phyloP scores from a whole-genome alignment of 2,888 invertebrate species.

The Sacculina carcini region DNA sequence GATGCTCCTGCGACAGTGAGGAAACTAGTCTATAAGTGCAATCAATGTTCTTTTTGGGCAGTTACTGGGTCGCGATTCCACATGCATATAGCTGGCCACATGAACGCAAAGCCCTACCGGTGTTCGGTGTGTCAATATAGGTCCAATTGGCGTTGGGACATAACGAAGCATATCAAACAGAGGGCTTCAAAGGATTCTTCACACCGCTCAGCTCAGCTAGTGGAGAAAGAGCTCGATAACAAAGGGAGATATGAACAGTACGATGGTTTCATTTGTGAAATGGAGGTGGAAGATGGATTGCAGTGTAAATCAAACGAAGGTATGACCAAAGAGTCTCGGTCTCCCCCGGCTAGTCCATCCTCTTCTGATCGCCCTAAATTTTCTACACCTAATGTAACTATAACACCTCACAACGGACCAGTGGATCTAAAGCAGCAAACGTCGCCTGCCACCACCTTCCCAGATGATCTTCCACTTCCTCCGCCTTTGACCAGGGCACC shows the following conservation, averaged over 20 bases:
- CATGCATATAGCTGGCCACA: slow-evolving; percentile 73
- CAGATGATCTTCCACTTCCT: too few species aligned
- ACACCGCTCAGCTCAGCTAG: slow-evolving; percentile 42
- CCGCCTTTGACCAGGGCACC: too few species aligned
- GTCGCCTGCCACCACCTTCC: too few species aligned
- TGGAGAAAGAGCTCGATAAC: slow-evolving; percentile 71
- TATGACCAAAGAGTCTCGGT: not conserved
- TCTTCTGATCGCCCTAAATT: too few species aligned
- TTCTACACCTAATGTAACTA: not conserved
- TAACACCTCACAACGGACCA: too few species aligned
- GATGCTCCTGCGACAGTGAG: slow-evolving; percentile 10
- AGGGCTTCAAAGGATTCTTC: slow-evolving; percentile 59
- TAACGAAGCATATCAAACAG: slow-evolving; percentile 76
- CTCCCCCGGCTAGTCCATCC: not conserved
- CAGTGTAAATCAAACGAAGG: not conserved
- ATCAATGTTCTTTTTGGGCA: slow-evolving; percentile 74
- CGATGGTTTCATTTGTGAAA: slow-evolving; percentile 37
- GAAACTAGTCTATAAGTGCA: slow-evolving; percentile 60
- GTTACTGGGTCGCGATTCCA: slow-evolving; percentile 76
- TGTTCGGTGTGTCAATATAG: slow-evolving; percentile 79
- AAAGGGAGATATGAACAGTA: slow-evolving; percentile 75
- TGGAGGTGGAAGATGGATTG: slow-evolving; percentile 11
- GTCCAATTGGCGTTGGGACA: slow-evolving; percentile 92
- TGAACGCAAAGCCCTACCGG: slow-evolving; percentile 73
- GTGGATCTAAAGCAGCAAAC: not conserved